Evolutionary conservation across 1,140 invertebrate genomes (phyloP), one percentile per base, ranked within the genome.

Genomic region (Hypsibius dujardini): DNA sequence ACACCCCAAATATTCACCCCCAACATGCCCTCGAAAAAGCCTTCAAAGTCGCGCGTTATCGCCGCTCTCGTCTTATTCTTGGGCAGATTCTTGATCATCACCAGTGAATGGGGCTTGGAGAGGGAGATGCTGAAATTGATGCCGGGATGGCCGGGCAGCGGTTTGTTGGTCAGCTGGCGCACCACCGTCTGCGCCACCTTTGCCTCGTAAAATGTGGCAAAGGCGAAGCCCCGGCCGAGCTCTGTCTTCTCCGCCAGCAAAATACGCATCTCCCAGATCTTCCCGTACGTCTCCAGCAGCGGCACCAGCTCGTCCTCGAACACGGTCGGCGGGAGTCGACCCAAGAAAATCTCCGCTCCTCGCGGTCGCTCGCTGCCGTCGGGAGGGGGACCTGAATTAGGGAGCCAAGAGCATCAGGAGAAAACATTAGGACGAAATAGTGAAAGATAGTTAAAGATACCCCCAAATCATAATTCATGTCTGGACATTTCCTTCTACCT

Each of bases 211-310:
- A 94, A 99, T 75, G 95, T 97, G 76, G 98, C 90, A 85, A 99
- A 98, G 76, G 92, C 92, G 85, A 97, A 98, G 76, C 95, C 95
- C 79, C 93, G 86, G 83, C 95, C 98, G 77, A 90, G 88, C 76
- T 93, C 92, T 75, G 92, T 92, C 86, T 95, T 89, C 62, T 95
- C 94, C 82, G 98, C 95, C 94, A 98, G 98, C 92, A 98, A 96
- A 76, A 96, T 84, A 78, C 95, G 86, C 74, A 98, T 84, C 84
- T 98, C 95, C 92, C 93, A 98, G 77, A 98, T 95, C 77, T 86
- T 87, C 73, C 95, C 95, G 83, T 90, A 93, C 79, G 94, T 89
- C 83, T 98, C 94, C 84, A 98, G 98, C 74, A 98, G 81, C 71
- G 94, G 92, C 78, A 98, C 95, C 72, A 98, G 83, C 81, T 95